Conservation (phyloP, 2,888 invertebrate genomes). For the Morpho achilles region DNA sequence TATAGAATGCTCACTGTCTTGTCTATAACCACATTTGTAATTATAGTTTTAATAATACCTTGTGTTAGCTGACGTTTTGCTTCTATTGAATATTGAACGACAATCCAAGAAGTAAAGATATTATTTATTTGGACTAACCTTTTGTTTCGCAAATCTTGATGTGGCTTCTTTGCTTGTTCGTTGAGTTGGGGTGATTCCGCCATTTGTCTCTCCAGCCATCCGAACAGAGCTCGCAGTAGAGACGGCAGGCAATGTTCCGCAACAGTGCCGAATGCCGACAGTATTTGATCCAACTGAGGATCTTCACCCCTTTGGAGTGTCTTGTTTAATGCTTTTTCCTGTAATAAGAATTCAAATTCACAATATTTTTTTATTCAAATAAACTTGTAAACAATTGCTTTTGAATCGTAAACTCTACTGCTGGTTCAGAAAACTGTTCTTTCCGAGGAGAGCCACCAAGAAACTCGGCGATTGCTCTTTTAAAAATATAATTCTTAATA, state of each 20-base stretch:
- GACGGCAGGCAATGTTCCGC: constrained; percentile 99
- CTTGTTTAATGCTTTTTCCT: constrained; percentile 97
- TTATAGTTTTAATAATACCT: neutral
- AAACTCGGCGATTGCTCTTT: too few species aligned
- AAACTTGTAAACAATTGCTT: too few species aligned
- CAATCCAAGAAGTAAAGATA: too few species aligned
- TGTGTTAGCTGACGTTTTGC: too few species aligned
- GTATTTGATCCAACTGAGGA: constrained; percentile 94
- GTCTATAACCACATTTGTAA: too few species aligned
- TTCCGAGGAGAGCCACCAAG: too few species aligned
- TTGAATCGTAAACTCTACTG: too few species aligned
- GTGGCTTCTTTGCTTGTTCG: constrained; percentile 75
- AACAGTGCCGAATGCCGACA: constrained; percentile 94
- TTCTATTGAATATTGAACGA: too few species aligned
- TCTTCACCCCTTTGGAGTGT: constrained; percentile 98
- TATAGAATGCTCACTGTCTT: too few species aligned
- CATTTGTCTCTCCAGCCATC: constrained; percentile 95
- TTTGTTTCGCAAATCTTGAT: constrained; percentile 76
- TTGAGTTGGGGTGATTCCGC: constrained; percentile 81
- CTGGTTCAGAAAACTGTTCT: too few species aligned
- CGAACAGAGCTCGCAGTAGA: constrained; percentile 92
- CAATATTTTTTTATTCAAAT: too few species aligned
- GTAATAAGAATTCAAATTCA: constrained; percentile 4
- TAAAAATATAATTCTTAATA: too few species aligned
- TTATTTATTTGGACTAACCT: constrained; percentile 39